Evolutionary conservation across 2,797 vertebrate species (phyloP), one percentile per base, ranked within the genome.

Genomic region (Brotula barbata): DNA sequence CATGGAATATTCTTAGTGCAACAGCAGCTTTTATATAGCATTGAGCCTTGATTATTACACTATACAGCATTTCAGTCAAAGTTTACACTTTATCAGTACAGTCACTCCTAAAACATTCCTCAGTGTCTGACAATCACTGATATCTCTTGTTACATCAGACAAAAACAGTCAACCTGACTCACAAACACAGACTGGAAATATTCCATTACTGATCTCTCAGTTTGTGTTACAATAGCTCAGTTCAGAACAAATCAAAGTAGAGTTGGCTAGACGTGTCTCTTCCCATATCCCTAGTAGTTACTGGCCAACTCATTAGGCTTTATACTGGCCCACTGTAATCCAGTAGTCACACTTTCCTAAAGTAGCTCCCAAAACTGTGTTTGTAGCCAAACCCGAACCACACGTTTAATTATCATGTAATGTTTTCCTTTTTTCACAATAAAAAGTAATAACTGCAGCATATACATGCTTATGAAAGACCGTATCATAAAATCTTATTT

Each of bases 301-400:
- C 57, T 50, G 71, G 34, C 13, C 48, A 28, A 8, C 25, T 39
- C 51, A 34, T 71, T 52, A 53, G 48, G 61, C 56, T 59, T 48
- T 33, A 51, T 15, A 41, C 54, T 47, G 33, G 37, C 23, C 13
- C 39, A 0, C 37, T 44, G 62, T 41, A 36, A 53, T 41, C 34
- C 21, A 59, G 51, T 36, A 43, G 36, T 60, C 55, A 47, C 37
- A 55, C 31, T 62, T 68, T 71, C 52, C 58, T 69, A 28, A 34
- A 43, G 19, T 12, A 31, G 43, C 13, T 10, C 47, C 64, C 28
- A 16, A 45, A 7, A 5, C 28, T 45, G 36, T 11, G 25, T 14
- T 56, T 47, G 21, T 54, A 45, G 2, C 31, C 22, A 64, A 23
- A 45, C 20, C 54, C 42, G 36, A 61, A 7, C 40, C 42, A 25